A percentile compares a stretch with the other conserved stretches of the same genome.
These are phyloP conservation scores for Malurus cyaneus DNA, from an alignment of 2,113 vertebrate genomes.

Conservation along the genomic window DNA sequence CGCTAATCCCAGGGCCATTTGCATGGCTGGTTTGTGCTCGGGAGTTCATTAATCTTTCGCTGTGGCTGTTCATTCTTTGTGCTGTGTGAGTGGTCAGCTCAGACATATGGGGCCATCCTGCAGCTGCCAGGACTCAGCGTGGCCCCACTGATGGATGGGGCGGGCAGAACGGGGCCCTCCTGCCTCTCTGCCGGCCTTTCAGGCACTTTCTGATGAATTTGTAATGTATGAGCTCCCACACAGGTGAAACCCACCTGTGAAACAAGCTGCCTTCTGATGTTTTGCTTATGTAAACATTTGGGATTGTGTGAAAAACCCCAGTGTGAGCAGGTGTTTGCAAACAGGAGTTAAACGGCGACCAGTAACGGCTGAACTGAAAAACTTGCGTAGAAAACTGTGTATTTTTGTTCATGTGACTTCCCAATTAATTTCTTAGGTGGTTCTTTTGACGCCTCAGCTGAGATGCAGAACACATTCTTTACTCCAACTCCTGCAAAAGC, in stretches of 20 bases:
- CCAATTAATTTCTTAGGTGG: not conserved
- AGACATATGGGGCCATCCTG: conserved; percentile 10
- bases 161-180: not conserved
- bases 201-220: too few species aligned
- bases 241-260: conserved; percentile 36
- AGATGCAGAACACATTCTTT: not conserved
- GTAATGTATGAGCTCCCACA: not conserved
- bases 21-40: conserved; percentile 10
- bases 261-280: not conserved
- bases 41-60: conserved; percentile 22
- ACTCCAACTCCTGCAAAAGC: not conserved
- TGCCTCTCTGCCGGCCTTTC: not conserved
- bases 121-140: conserved; percentile 43
- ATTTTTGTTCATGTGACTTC: not conserved
- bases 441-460: not conserved
- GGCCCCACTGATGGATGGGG: conserved; percentile 19
- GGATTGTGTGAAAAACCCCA: not conserved
- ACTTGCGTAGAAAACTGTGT: not conserved
- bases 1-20: not conserved
- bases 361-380: not conserved
- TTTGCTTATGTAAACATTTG: not conserved
- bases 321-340: not conserved
- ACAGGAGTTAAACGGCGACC: not conserved
- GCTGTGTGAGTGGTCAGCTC: conserved; percentile 2
- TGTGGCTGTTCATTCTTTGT: conserved; percentile 17